Base-by-base conservation (phyloP, 2,888 invertebrate species). In the Brachycybe producta region DNA sequence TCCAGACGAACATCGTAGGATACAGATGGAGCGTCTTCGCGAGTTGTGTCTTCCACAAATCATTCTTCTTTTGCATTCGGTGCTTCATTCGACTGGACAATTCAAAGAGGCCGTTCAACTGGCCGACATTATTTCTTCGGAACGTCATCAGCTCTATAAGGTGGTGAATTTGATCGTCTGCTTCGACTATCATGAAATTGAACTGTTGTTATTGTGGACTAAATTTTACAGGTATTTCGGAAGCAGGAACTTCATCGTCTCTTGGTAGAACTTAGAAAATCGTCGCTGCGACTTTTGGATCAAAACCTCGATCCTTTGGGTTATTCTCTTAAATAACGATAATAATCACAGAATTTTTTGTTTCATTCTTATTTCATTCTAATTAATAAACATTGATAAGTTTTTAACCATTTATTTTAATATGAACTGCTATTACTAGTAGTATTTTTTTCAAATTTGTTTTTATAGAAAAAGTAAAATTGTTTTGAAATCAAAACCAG, bases 241-340 rank as follows among this genome's bases (percentile, higher is more conserved):
- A 82, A 82, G 62, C 80, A 79, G 55, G 82, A 84, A 63, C 66
- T 90, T 41, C 74, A 77, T 50, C 83, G 87, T 64, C 67, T 90
- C 27, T 70, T 90, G 52, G 75, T 75, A 24, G 82, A 83, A 65
- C 73, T 88, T 34, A 77, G 80, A 42, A 85, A 87, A 62, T 82
- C 86, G 1, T 84, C 84, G 7, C 67, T 87, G 15, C 67, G 76
- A 8, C 67, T 87, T 52, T 70, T 91, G 59, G 81, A 87, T 62
- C 75, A 77, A 54, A 82, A 80, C 60, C 74, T 75, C 61, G 90
- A 90, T 73, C 82, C 88, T 45, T 84, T 86, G 76, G 88, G 88
- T 19, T 53, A 50, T 44, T 30, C 49, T 3, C 19, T 49, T 11
- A 49, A 49, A 39, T 36, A 32, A 52, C 27, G 34, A n/a, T 13